These are phyloP conservation scores for Archilochus colubris DNA, from an alignment of 2,113 vertebrate species.

Conservation along the genomic window DNA sequence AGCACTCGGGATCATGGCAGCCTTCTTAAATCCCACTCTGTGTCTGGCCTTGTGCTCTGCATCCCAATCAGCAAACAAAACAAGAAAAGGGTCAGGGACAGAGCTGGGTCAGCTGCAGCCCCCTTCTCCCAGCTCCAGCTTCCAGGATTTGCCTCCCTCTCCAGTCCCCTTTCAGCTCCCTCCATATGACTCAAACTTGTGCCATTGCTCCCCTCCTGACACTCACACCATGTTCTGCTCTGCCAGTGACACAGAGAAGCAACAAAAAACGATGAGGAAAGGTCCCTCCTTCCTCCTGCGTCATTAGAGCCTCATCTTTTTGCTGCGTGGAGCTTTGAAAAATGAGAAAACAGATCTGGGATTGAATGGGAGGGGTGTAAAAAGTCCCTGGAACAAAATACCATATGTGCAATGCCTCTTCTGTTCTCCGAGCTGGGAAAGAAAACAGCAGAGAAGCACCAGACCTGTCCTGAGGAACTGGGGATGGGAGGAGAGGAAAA, in stretches of 20 bases:
- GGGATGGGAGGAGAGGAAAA: not conserved
- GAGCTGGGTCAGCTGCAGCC: not conserved
- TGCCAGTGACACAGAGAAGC: not conserved
- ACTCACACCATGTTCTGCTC: not conserved
- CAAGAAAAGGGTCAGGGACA: not conserved
- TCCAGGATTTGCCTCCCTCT: not conserved
- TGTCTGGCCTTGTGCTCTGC: not conserved
- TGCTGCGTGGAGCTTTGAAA: not conserved
- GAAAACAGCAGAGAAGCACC: slow-evolving; percentile 27
- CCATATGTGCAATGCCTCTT: not conserved
- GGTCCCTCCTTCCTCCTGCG: not conserved
- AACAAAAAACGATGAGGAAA: not conserved
- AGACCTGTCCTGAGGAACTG: not conserved
- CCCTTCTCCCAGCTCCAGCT: not conserved
- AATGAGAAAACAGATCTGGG: slow-evolving; percentile 22
- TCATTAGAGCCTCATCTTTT: not conserved
- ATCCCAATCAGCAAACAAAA: not conserved
- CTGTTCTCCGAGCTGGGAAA: not conserved
- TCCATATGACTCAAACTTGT: not conserved
- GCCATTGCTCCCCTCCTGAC: not conserved
- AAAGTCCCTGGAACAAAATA: not conserved
- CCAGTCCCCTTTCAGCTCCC: not conserved
- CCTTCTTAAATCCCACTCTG: not conserved
- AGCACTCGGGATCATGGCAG: not conserved
- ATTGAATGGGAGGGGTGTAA: not conserved